Evolutionary conservation across 2,797 vertebrate species (phyloP).

Genomic region (Tadarida brasiliensis): DNA sequence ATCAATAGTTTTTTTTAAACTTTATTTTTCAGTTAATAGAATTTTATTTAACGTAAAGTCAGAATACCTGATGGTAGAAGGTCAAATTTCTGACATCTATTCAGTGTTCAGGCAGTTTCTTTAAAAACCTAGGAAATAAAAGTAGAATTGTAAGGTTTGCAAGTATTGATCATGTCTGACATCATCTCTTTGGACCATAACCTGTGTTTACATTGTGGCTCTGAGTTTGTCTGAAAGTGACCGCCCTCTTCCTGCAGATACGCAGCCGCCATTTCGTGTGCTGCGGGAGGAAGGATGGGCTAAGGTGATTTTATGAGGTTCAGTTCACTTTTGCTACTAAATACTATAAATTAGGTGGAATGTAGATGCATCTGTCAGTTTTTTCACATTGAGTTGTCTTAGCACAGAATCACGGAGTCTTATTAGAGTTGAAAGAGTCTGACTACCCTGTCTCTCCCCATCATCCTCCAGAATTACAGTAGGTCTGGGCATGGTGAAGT

Average conservation of each 20-base stretch:
- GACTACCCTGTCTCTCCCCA: no score
- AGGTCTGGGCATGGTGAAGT: neutral
- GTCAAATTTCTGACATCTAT: neutral
- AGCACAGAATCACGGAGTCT: neutral
- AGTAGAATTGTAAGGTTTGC: neutral
- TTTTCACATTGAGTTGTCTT: neutral
- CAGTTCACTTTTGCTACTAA: neutral
- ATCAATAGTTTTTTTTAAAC: neutral
- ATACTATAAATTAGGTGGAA: neutral
- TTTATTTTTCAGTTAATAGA: neutral
- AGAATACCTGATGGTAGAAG: neutral
- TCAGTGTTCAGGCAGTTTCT: neutral
- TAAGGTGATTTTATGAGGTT: neutral
- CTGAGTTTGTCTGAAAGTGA: neutral
- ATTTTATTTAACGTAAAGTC: neutral
- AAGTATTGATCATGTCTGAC: neutral
- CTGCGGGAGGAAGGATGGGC: neutral
- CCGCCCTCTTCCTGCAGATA: neutral
- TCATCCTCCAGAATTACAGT: neutral
- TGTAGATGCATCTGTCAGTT: neutral
- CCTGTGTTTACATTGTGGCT: no score
- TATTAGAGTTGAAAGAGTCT: neutral
- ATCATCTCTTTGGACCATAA: neutral
- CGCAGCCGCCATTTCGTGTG: neutral
- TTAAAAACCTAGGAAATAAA: neutral